A percentile compares a stretch with the other conserved stretches of the same genome.
These are phyloP conservation scores for Drosophila murphyi DNA, from an alignment of 1,140 invertebrate species.

Conservation along the genomic window DNA sequence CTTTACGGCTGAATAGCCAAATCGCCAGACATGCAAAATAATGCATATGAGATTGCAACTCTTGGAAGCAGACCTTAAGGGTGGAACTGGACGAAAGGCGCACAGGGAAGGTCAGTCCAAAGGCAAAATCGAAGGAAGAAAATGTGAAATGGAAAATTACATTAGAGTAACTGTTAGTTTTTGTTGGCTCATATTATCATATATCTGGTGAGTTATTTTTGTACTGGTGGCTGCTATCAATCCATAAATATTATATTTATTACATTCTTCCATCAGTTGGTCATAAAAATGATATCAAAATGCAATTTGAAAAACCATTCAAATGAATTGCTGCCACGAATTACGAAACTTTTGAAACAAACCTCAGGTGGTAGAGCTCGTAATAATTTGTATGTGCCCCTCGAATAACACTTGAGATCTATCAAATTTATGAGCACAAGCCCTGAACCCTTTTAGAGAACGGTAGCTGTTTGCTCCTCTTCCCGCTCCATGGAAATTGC, in stretches of 20 bases:
- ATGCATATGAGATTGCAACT: constrained; percentile 73
- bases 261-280: constrained; percentile 68
- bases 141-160: constrained; percentile 31
- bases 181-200: constrained; percentile 10
- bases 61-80: constrained; percentile 39
- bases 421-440: constrained; percentile 74
- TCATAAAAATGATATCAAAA: constrained; percentile 71
- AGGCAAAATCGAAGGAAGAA: background rate
- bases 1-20: constrained; percentile 74
- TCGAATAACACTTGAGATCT: constrained; percentile 62
- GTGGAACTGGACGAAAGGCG: constrained; percentile 67
- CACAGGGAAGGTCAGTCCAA: constrained; percentile 8
- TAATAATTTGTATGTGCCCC: constrained; percentile 43
- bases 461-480: constrained; percentile 1
- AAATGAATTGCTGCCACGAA: constrained; percentile 62
- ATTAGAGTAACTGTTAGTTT: constrained; percentile 24
- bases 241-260: constrained; percentile 60
- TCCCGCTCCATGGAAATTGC: constrained; percentile 49
- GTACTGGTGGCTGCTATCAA: background rate
- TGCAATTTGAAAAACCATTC: constrained; percentile 60
- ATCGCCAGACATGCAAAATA: constrained; percentile 82
- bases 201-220: constrained; percentile 14
- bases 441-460: constrained; percentile 66
- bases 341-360: constrained; percentile 17
- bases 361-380: constrained; percentile 26